Conservation (phyloP, 1,140 invertebrate species). For the Drosophila tristis region DNA sequence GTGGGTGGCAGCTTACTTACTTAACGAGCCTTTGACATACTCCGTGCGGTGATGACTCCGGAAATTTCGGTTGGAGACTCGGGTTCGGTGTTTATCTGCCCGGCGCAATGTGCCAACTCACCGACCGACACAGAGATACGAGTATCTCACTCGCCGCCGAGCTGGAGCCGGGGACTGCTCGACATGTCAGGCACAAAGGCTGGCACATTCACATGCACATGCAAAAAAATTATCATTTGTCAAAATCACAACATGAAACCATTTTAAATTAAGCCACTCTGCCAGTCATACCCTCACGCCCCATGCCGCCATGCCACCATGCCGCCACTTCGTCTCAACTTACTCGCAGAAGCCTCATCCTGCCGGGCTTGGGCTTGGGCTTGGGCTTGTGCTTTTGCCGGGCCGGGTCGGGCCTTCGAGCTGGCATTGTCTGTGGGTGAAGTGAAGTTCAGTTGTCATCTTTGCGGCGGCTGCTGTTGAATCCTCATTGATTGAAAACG, state of each 20-base stretch:
- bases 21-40: constrained; percentile 75
- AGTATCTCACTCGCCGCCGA: constrained; percentile 42
- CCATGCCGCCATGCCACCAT: background rate
- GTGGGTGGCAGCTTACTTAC: constrained; percentile 55
- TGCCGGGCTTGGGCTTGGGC: constrained; percentile 18
- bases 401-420: constrained; percentile 50
- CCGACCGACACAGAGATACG: constrained; percentile 28
- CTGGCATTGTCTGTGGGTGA: constrained; percentile 75
- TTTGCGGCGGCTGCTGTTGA: constrained; percentile 65
- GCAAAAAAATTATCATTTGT: constrained; percentile 76
- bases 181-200: constrained; percentile 74
- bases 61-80: constrained; percentile 14
- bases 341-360: constrained; percentile 6
- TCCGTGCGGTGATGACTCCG: constrained; percentile 26
- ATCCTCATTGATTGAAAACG: constrained; percentile 75
- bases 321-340: constrained; percentile 8
- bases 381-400: constrained; percentile 56
- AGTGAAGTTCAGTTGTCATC: constrained; percentile 77
- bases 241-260: constrained; percentile 81
- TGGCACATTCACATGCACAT: constrained; percentile 46
- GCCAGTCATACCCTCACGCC: constrained; percentile 28
- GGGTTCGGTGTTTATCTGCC: constrained; percentile 55
- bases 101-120: constrained; percentile 66
- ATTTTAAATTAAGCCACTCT: constrained; percentile 80
- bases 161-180: constrained; percentile 17